Evolutionary conservation across 2,113 vertebrate genomes (phyloP).

Genomic region (Pristiophorus japonicus): DNA sequence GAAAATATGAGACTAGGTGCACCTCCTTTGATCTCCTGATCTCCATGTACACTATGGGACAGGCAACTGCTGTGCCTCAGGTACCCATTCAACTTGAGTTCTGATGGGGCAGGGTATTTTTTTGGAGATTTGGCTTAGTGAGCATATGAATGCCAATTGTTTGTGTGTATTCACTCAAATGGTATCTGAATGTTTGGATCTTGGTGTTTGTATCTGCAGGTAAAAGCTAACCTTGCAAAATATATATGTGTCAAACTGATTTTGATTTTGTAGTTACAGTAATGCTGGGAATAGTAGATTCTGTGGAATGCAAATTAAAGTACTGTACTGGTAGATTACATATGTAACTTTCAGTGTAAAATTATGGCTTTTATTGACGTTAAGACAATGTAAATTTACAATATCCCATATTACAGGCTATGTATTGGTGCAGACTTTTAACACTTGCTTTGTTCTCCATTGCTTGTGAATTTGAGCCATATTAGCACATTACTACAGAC

Average conservation of each 20-base stretch:
- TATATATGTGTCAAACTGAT: neutral
- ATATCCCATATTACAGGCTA: neutral
- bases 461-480: neutral
- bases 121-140: neutral
- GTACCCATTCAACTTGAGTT: neutral
- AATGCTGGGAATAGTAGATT: neutral
- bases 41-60: neutral
- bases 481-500: neutral
- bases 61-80: no score
- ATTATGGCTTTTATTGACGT: neutral
- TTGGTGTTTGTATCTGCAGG: neutral
- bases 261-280: neutral
- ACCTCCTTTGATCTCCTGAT: neutral
- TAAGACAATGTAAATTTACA: neutral
- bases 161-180: neutral
- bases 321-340: neutral
- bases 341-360: neutral
- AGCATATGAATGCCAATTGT: neutral
- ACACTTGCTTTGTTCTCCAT: neutral
- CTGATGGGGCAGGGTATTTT: neutral
- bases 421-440: neutral
- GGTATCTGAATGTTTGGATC: neutral
- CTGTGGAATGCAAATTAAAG: neutral
- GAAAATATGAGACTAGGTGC: neutral
- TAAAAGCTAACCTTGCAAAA: neutral